These are phyloP conservation scores for Euglossa dilemma DNA, from an alignment of 1,140 invertebrate genomes.

Conservation along the genomic window DNA sequence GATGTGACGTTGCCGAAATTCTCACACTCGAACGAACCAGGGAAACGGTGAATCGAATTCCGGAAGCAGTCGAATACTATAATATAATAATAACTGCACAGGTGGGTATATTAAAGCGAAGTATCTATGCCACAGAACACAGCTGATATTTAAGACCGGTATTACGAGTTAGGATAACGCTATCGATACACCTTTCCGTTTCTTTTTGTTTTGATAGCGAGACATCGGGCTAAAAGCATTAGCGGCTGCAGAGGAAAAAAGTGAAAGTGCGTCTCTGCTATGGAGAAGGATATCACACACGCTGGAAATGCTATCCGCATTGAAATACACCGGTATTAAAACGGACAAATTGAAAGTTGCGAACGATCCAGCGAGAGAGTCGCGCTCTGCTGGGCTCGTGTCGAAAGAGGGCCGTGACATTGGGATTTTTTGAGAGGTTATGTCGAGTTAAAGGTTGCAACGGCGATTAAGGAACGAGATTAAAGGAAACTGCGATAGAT, in stretches of 20 bases:
- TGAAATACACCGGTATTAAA: neutral
- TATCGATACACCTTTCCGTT: neutral
- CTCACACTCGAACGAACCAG: neutral
- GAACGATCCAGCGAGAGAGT: neutral
- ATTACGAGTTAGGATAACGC: conserved; percentile 5
- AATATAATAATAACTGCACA: no score
- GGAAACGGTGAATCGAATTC: neutral
- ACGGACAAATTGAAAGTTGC: neutral
- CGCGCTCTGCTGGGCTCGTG: neutral
- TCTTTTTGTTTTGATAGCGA: conserved; percentile 7
- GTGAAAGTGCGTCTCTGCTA: conserved; percentile 15
- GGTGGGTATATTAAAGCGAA: neutral
- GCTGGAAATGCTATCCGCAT: neutral
- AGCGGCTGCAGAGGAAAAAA: neutral
- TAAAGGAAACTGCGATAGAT: no score
- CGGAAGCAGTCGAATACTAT: neutral
- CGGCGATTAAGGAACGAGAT: no score
- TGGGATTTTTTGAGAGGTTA: neutral
- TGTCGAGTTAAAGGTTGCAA: no score
- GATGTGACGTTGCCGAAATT: conserved; percentile 9
- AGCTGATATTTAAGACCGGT: conserved; percentile 12
- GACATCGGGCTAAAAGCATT: conserved; percentile 10
- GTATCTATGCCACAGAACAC: neutral
- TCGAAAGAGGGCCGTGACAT: neutral
- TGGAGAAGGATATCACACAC: neutral